Percentiles rank a stretch among this genome's conserved stretches.
phyloP scores from a whole-genome alignment of 2,888 invertebrate species.

The Diaperis boleti region DNA sequence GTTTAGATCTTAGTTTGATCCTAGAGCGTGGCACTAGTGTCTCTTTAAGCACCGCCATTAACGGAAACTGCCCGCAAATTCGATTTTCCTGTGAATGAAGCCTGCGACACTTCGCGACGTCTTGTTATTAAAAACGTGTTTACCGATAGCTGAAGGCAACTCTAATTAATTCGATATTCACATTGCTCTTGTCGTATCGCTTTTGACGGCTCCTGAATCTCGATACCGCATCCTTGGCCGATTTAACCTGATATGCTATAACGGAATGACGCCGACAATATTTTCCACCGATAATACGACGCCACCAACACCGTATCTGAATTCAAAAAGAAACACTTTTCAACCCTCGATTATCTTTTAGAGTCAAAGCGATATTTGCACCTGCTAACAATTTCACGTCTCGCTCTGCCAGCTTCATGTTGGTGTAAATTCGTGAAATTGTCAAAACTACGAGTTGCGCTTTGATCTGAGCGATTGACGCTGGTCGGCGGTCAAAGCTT shows the following conservation, averaged over 20 bases:
- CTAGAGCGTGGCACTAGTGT: not conserved
- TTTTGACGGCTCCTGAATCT: slow-evolving; percentile 16
- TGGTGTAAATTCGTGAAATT: too few species aligned
- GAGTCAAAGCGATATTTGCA: too few species aligned
- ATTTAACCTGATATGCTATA: slow-evolving; percentile 18
- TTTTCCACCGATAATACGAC: not conserved
- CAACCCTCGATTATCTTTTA: too few species aligned
- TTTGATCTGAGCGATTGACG: too few species aligned
- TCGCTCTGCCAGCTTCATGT: too few species aligned
- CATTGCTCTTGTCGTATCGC: slow-evolving; percentile 13
- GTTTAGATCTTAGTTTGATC: too few species aligned
- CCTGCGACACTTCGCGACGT: not conserved
- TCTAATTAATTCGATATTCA: slow-evolving; percentile 12
- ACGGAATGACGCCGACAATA: slow-evolving; percentile 2
- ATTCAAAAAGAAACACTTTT: too few species aligned
- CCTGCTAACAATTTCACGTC: too few species aligned
- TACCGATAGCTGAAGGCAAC: slow-evolving; percentile 1
- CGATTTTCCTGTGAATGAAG: not conserved
- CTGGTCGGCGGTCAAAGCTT: too few species aligned
- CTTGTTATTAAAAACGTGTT: slow-evolving; percentile 2
- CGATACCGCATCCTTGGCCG: slow-evolving; percentile 21
- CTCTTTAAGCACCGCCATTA: not conserved
- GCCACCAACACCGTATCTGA: not conserved
- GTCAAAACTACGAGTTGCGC: too few species aligned
- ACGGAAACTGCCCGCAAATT: not conserved